Evolutionary conservation across 2,113 vertebrate genomes (phyloP), one percentile per base, ranked within the genome.

Genomic region (Rissa tridactyla): DNA sequence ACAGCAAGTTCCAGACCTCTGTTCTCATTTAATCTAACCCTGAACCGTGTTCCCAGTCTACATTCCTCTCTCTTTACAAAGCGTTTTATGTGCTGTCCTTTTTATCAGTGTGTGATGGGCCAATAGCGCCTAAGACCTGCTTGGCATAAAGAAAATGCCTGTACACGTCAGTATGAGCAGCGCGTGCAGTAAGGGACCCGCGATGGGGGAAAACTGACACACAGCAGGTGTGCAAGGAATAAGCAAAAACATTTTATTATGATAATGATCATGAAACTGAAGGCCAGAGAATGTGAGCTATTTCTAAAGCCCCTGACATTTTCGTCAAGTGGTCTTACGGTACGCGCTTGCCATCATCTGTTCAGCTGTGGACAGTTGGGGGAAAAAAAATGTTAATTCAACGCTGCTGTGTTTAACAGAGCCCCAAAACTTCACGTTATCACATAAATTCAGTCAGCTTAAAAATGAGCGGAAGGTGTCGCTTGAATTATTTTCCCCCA

Each of bases 181-280:
- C 29, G 42, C 5, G 2, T 26, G 71, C 0, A 0, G 46, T 75
- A 66, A 82, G 1, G 20, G 76, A 81, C 47, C 86, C 78, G 88
- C 65, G 8, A 1, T 78, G 86, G 73, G 38, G 52, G 79, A 75
- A 95, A 96, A 95, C 86, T 97, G 96, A 96, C 94, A 95, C 90
- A 91, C 80, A 97, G 95, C 96, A 97, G 96, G 96, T 96, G 96
- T 92, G 92, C 88, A 52, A 89, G 57, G 66, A 96, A 88, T 84
- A 94, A 92, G 88, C 61, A 96, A 88, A 94, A 90, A 52, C 61
- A 91, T 91, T 90, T 93, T 90, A 81, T 89, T 86, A 25, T 84
- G 95, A 94, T 96, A 96, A 96, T 86, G 94, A 95, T 96, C 96
- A 87, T 96, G 96, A 96, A 97, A 96, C 88, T 79, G 73, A 96